A percentile compares a stretch with the other conserved stretches of the same genome.
Conservation (phyloP, 35 echinoderm and acorn worm species). For the Hemicentrotus pulcherrimus region DNA sequence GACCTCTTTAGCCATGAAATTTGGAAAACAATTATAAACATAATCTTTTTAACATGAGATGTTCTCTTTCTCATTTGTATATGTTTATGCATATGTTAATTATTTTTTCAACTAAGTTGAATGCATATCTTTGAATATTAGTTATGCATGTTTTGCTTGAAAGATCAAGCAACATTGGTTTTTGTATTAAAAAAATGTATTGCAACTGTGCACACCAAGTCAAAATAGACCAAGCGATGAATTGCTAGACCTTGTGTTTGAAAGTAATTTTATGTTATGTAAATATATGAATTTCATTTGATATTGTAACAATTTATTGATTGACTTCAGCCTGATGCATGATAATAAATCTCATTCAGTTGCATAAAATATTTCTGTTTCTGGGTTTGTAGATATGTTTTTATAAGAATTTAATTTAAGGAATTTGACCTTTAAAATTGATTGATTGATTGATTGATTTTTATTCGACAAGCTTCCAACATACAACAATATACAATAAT, state of each 20-base stretch:
- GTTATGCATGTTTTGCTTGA: not conserved
- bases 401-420: no score
- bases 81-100: no score
- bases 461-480: no score
- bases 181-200: no score
- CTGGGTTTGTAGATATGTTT: no score
- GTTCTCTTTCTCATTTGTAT: not conserved
- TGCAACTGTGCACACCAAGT: no score
- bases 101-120: no score
- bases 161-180: not conserved
- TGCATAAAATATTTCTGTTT: not conserved
- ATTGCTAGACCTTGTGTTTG: not conserved
- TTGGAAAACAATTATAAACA: no score
- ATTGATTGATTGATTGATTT: no score
- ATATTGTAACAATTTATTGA: not conserved
- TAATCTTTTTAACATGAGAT: not conserved
- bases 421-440: no score
- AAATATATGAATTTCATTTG: not conserved
- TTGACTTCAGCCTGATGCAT: not conserved
- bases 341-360: not conserved
- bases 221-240: not conserved
- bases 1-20: no score
- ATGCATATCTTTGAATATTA: not conserved
- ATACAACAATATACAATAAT: no score
- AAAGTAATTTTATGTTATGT: not conserved